Conservation (phyloP, 1,140 invertebrate species). For the Papilio machaon region DNA sequence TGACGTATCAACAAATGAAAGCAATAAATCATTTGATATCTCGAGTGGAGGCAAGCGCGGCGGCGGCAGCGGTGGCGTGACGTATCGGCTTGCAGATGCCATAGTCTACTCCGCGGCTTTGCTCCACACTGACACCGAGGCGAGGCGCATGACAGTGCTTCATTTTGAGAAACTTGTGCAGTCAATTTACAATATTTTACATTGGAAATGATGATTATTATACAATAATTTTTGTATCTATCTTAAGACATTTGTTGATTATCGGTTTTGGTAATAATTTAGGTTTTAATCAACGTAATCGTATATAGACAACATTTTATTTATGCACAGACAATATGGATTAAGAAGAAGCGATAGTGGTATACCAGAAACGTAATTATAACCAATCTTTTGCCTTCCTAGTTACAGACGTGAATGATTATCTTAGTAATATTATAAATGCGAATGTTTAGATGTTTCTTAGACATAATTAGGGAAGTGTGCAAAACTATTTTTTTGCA, state of each 20-base stretch:
- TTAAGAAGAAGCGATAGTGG: too few relatives aligned
- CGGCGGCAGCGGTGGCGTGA: slow-evolving; percentile 45
- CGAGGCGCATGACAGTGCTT: slow-evolving; percentile 34
- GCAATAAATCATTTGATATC: slow-evolving; percentile 73
- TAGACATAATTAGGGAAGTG: neutral
- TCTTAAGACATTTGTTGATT: neutral
- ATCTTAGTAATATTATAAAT: too few relatives aligned
- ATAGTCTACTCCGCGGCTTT: slow-evolving; percentile 50
- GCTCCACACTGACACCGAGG: slow-evolving; percentile 60
- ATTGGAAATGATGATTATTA: neutral
- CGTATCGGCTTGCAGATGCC: slow-evolving; percentile 66
- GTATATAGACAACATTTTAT: too few relatives aligned
- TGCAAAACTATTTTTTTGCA: neutral
- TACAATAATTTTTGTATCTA: too few relatives aligned
- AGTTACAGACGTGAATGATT: too few relatives aligned
- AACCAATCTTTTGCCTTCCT: too few relatives aligned
- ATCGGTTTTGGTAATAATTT: neutral
- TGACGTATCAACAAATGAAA: slow-evolving; percentile 52
- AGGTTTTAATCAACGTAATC: neutral
- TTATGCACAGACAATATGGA: too few relatives aligned
- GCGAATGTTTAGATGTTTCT: too few relatives aligned
- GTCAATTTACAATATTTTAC: neutral
- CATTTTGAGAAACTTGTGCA: neutral
- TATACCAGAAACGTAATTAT: too few relatives aligned
- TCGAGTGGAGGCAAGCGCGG: slow-evolving; percentile 52